Base-by-base conservation (phyloP, 2,113 vertebrate genomes). In the Hippocampus comes region DNA sequence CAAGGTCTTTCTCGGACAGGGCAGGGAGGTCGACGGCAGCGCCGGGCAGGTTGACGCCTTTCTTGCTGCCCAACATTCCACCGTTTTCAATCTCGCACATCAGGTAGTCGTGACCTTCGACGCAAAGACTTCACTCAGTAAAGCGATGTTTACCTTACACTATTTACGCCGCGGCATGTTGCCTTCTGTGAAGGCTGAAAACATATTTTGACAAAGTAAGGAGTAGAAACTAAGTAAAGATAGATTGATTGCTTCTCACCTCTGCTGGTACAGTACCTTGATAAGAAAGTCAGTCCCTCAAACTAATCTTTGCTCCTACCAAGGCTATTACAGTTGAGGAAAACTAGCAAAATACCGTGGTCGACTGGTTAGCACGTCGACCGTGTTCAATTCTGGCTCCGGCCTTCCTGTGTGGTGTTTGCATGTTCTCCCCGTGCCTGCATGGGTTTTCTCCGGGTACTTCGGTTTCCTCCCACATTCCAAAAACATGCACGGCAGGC, bases 21-120 rank as follows among this genome's bases (percentile, higher is more conserved):
- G 97, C 96, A 0, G 97, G 97, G 71, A 99, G 92, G 82, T 99
- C 97, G 0, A 98, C 96, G 0, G 95, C 95, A 0, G 96, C 97
- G 0, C 97, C 97, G 0, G 97, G 96, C 57, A 99, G 91, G 88
- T 99, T 99, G 76, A 98, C 95, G 0, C 97, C 97, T 80, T 99
- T 99, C 93, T 98, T 99, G 92, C 97, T 99, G 78, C 97, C 97
- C 0, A 99, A 86, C 65, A 85, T 88, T 20, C 96, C 97, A 0
- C 96, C 97, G 0, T 99, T 99, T 84, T 98, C 96, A 0, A 99
- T 74, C 80, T 95, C 94, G 0, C 96, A 98, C 66, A 93, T 72
- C 77, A 96, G 74, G 71, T 76, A 94, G 90, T 98, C 84, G 2
- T 78, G 77, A 66, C 96, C 97, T 99, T 82, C 57, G 55, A 49